Conservation (phyloP, 2,888 invertebrate genomes). For the Phragmatobia fuliginosa region DNA sequence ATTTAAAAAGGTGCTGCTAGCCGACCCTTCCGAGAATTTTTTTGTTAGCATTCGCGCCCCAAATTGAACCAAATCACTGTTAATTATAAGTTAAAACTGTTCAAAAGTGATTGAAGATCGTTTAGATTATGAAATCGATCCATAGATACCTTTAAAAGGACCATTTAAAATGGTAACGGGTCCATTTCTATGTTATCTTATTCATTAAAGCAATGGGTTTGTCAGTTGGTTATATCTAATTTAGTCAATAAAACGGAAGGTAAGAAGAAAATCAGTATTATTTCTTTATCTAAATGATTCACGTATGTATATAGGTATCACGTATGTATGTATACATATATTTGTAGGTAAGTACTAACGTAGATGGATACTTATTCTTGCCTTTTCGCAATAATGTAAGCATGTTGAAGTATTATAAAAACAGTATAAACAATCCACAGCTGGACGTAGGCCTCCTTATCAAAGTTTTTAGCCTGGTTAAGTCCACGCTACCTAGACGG, state of each 20-base stretch:
- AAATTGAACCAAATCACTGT: conserved; percentile 42
- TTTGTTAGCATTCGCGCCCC: conserved; percentile 38
- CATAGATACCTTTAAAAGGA: conserved; percentile 25
- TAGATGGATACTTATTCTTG: too few relatives aligned
- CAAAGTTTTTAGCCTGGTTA: too few relatives aligned
- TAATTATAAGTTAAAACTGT: conserved; percentile 46
- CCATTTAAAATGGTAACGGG: conserved; percentile 38
- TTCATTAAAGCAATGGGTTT: conserved; percentile 20
- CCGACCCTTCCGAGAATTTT: conserved; percentile 34
- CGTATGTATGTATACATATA: too few relatives aligned
- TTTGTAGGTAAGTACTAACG: too few relatives aligned
- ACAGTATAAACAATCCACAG: too few relatives aligned
- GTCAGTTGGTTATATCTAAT: conserved; percentile 12
- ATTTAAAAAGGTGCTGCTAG: conserved; percentile 31
- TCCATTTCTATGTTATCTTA: conserved; percentile 16
- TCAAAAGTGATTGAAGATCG: conserved; percentile 18
- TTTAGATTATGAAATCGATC: conserved; percentile 8
- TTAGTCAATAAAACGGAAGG: conserved; percentile 10
- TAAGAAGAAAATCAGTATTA: neutral
- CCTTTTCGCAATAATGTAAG: too few relatives aligned
- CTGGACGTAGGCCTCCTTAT: too few relatives aligned
- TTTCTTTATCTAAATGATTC: conserved; percentile 11
- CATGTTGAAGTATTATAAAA: too few relatives aligned
- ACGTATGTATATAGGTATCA: neutral
- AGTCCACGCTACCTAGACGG: too few relatives aligned